These are phyloP conservation scores for Zaprionus tsacasi DNA, from an alignment of 1,140 invertebrate species.

Conservation along the genomic window DNA sequence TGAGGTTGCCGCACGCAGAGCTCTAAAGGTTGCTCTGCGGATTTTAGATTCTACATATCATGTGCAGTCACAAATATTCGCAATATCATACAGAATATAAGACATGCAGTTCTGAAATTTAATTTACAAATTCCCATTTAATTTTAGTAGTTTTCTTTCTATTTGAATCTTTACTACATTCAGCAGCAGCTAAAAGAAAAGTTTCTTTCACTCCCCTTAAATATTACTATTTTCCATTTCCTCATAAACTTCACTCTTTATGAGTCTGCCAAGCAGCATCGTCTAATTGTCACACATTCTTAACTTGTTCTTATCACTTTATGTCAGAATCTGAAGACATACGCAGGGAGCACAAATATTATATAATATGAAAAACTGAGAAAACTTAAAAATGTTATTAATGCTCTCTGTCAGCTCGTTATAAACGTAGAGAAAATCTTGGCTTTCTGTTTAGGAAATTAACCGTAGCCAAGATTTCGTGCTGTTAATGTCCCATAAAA, in stretches of 20 bases:
- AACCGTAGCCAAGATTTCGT: conserved; percentile 39
- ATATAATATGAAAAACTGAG: conserved; percentile 18
- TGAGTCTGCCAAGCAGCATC: background rate
- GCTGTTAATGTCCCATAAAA: conserved; percentile 43
- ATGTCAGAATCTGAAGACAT: background rate
- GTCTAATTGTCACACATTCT: conserved; percentile 7
- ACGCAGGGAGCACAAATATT: conserved; percentile 16
- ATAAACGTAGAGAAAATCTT: conserved; percentile 39
- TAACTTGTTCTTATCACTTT: conserved; percentile 14
- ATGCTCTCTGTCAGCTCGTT: conserved; percentile 32
- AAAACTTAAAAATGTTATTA: conserved; percentile 36
- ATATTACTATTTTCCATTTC: background rate
- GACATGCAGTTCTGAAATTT: background rate
- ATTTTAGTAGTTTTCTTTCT: background rate
- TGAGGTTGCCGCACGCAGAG: too few relatives aligned
- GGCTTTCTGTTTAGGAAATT: conserved; percentile 39
- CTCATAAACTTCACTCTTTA: background rate
- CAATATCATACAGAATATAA: background rate
- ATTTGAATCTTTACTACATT: background rate
- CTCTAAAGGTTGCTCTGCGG: background rate
- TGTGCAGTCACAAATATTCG: background rate
- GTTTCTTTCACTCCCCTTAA: background rate
- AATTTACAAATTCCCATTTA: background rate
- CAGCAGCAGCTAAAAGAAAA: background rate
- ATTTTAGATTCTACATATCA: background rate